Conservation (phyloP, 2,797 vertebrate species). For the Harpagifer antarcticus region DNA sequence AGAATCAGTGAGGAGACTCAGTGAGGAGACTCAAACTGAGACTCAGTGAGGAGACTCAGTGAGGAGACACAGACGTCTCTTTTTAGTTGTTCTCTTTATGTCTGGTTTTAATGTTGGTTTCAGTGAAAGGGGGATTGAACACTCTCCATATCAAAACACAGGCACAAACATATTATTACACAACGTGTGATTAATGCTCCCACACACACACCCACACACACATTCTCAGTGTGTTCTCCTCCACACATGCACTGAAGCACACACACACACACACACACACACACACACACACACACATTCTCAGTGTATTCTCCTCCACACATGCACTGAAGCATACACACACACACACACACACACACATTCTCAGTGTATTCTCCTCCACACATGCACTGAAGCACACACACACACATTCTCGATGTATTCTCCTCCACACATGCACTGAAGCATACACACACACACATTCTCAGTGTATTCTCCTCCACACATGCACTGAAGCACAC, state of each 20-base stretch:
- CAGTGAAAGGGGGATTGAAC: conserved; percentile 3
- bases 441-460: background rate
- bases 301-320: conserved; percentile 11
- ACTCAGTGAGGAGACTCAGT: no score
- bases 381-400: conserved; percentile 23
- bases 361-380: background rate
- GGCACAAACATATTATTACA: conserved; percentile 43
- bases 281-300: conserved; percentile 1
- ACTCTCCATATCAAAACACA: conserved; percentile 17
- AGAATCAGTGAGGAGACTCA: no score
- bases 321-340: conserved; percentile 8
- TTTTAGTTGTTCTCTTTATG: background rate
- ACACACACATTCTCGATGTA: no score
- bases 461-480: no score
- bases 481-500: no score
- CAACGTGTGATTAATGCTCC: conserved; percentile 51
- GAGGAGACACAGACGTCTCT: no score
- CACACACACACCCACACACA: background rate
- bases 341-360: conserved; percentile 31
- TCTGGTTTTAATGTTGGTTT: conserved; percentile 25
- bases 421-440: no score
- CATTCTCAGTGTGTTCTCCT: background rate
- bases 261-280: background rate
- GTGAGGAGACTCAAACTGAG: no score
- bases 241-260: conserved; percentile 29